Percentiles rank a stretch among this genome's conserved stretches.
Evolutionary conservation across 2,113 vertebrate species (phyloP).

Genomic region (Podarcis muralis): DNA sequence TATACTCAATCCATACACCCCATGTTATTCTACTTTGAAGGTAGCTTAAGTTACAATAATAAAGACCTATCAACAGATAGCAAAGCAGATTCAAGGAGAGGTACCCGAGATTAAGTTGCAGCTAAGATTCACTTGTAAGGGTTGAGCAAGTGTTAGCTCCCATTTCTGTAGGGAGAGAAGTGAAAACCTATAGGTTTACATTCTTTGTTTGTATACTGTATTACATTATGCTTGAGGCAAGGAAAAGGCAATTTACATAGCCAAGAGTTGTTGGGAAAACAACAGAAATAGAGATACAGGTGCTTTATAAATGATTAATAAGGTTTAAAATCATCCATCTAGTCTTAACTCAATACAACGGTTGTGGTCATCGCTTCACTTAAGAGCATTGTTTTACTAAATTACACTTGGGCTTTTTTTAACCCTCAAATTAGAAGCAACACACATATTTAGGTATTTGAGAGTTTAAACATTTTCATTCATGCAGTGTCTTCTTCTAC

Average conservation of each 20-base stretch:
- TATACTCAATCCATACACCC: neutral
- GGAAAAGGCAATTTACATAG: neutral
- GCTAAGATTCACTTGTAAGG: neutral
- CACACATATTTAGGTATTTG: slow-evolving; percentile 43
- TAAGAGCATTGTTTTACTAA: slow-evolving; percentile 29
- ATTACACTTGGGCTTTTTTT: slow-evolving; percentile 41
- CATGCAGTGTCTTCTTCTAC: slow-evolving; percentile 41
- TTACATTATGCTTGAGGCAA: neutral
- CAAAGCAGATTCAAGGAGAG: neutral
- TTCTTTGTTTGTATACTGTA: neutral
- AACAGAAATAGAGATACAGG: neutral
- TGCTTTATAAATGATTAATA: slow-evolving; percentile 15
- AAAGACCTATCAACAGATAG: neutral
- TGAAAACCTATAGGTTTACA: neutral
- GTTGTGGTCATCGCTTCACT: slow-evolving; percentile 9
- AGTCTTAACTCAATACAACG: slow-evolving; percentile 16
- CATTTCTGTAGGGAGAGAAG: neutral
- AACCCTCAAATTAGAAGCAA: slow-evolving; percentile 44
- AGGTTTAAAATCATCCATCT: slow-evolving; percentile 17
- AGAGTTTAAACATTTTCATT: slow-evolving; percentile 28
- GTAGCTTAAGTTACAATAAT: neutral
- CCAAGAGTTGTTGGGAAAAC: neutral
- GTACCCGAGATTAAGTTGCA: neutral
- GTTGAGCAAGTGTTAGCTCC: neutral
- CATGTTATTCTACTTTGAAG: slow-evolving; percentile 22